Conservation (phyloP, 1,140 invertebrate genomes). For the Bradysia coprophila region DNA sequence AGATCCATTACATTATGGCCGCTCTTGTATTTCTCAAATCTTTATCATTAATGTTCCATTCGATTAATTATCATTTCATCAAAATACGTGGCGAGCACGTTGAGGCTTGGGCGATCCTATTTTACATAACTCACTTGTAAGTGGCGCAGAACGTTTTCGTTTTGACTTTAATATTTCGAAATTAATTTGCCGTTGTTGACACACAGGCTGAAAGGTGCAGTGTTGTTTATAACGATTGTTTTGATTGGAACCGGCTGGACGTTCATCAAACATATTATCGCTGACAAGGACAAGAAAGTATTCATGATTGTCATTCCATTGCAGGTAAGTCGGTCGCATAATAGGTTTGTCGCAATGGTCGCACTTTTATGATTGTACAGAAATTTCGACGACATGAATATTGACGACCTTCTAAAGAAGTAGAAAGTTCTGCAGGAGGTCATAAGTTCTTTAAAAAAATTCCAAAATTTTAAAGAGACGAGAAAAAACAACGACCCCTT, state of each 20-base stretch:
- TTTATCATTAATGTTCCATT: constrained; percentile 84
- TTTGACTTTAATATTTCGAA: not conserved
- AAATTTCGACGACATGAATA: no score
- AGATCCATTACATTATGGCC: constrained; percentile 96
- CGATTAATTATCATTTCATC: constrained; percentile 94
- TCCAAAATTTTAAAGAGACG: no score
- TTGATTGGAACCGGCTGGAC: constrained; percentile 97
- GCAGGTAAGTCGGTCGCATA: constrained; percentile 55
- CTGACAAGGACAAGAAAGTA: constrained; percentile 93
- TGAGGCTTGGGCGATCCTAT: constrained; percentile 92
- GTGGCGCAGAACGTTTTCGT: constrained; percentile 14
- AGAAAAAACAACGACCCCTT: no score
- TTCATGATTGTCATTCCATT: constrained; percentile 97
- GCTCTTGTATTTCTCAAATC: constrained; percentile 85
- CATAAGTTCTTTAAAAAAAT: no score
- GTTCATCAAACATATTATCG: constrained; percentile 94
- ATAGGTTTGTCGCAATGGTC: no score
- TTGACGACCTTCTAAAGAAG: no score
- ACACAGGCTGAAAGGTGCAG: constrained; percentile 74
- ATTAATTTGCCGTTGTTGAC: constrained; percentile 28
- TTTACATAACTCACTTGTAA: constrained; percentile 89
- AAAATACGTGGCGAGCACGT: constrained; percentile 84
- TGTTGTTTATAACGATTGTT: constrained; percentile 91
- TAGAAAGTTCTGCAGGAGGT: no score
- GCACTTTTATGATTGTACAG: no score